Evolutionary conservation across 2,113 vertebrate genomes (phyloP), one percentile per base, ranked within the genome.

Genomic region (Anarhynchus alexandrinus): DNA sequence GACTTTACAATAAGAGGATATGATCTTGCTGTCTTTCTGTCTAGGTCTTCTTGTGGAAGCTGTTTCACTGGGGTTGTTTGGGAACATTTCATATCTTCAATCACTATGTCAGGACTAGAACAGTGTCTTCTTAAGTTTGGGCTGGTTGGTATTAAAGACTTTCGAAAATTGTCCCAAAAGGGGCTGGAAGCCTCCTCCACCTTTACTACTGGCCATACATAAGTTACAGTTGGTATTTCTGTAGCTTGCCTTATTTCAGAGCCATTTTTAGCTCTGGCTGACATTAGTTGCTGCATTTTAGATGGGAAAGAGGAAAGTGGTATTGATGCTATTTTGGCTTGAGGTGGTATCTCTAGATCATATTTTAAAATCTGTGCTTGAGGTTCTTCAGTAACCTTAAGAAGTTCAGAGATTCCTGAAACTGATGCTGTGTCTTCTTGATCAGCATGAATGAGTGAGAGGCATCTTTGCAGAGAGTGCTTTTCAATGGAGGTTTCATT

Each of bases 301-400:
- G 45, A 38, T 81, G 93, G 88, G 29, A 96, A 93, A 77, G 62
- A 86, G 51, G 77, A 95, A 16, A 96, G 65, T 10, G 80, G 91
- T 71, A 89, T 32, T 45, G 80, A 78, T 55, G n/a, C 5, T 2
- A 89, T 57, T 91, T 77, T 36, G 20, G 94, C 93, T 51, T 95
- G 45, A n/a, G n/a, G 38, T 64, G 93, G 93, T 96, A 96, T 84
- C 77, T 94, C 91, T 74, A 97, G 55, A 86, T 96, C 80, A 58
- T 78, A 22, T 64, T 88, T 78, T 83, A 95, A 78, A 91, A 70
- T 27, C 26, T 42, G 45, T 51, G 9, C 42, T 55, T 66, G 64
- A 78, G 42, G 38, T 66, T 91, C 55, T 73, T 84, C 45, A 52
- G 55, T 73, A 88, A 47, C 29, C 27, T 38, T 11, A 72, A 34